Base-by-base conservation (phyloP, 2,888 invertebrate genomes). In the Tetanocera ferruginea region DNA sequence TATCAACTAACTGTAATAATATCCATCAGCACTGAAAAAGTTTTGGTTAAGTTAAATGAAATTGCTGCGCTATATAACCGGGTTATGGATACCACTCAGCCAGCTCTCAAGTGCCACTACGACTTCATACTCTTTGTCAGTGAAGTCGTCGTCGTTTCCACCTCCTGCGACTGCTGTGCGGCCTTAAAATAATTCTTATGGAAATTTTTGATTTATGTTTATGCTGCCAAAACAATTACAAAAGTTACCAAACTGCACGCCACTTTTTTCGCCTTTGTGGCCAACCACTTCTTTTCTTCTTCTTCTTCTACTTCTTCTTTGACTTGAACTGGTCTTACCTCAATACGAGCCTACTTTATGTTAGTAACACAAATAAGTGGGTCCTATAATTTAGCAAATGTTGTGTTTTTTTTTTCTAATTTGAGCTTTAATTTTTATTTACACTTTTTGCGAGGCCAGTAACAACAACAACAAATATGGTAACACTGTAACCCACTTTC, bases 131-230 rank as follows among this genome's bases (percentile, higher is more conserved):
- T 31, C 9, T 6, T 71, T 19, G n/a, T 67, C 34, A 55, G 55
- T 19, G 8, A 52, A 19, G 37, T 37, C 67, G 31, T 4, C 34
- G 17, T 14, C 19, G 34, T 49, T 3, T 5, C 14, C 52, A 23
- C 19, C 37, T 34, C 23, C 25, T n/a, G 19, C n/a, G 72, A 23
- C 72, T 28, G 14, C 57, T 43, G 14, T 25, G 23, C 66, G 57
- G 23, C 25, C 19, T 23, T 17, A 34, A 14, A 17, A 17, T 52
- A 28, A 60, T 76, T 34, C 49, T 75, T 51, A 64, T 74, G 67
- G 34, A 76, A 55, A 76, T 69, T 69, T 67, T 57, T 76, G 76
- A 76, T 76, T 76, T 76, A 76, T 60, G 57, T 69, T 76, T 57
- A 60, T 43, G 49, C 76, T 60, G 69, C 69, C 62, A 60, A 76